phyloP scores from a whole-genome alignment of 2,797 vertebrate genomes.

The Sebastes nivosus region DNA sequence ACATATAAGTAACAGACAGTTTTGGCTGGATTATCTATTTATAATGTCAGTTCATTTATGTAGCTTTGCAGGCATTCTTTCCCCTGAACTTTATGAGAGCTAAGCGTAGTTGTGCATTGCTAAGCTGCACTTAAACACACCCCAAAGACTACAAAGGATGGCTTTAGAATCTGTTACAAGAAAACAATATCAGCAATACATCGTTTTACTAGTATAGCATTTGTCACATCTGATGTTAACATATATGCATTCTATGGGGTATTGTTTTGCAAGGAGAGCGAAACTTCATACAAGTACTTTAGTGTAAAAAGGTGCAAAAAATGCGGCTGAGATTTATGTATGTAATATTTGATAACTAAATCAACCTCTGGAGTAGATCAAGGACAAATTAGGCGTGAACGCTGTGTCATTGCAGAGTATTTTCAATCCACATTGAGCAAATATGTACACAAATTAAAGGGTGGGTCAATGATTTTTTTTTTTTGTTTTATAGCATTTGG shows the following conservation, averaged over 20 bases:
- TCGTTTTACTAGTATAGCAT: background rate
- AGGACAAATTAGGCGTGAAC: too few species aligned
- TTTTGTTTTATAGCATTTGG: background rate
- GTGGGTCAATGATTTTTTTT: background rate
- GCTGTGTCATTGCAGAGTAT: background rate
- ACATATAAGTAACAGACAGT: constrained; percentile 29
- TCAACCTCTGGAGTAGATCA: background rate
- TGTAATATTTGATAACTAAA: background rate
- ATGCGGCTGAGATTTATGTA: background rate
- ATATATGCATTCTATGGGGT: background rate
- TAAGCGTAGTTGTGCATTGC: background rate
- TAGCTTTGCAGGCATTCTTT: background rate
- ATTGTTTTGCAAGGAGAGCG: background rate
- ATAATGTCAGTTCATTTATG: constrained; percentile 30
- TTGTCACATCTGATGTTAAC: background rate
- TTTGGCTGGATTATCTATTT: constrained; percentile 36
- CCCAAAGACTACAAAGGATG: background rate
- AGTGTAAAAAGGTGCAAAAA: background rate
- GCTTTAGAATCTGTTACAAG: background rate
- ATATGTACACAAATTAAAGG: background rate
- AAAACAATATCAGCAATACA: background rate
- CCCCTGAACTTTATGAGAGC: background rate
- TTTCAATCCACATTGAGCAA: background rate
- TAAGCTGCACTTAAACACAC: background rate
- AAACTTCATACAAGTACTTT: background rate